Base-by-base conservation (phyloP, 2,113 vertebrate species). In the Corvus hawaiiensis region DNA sequence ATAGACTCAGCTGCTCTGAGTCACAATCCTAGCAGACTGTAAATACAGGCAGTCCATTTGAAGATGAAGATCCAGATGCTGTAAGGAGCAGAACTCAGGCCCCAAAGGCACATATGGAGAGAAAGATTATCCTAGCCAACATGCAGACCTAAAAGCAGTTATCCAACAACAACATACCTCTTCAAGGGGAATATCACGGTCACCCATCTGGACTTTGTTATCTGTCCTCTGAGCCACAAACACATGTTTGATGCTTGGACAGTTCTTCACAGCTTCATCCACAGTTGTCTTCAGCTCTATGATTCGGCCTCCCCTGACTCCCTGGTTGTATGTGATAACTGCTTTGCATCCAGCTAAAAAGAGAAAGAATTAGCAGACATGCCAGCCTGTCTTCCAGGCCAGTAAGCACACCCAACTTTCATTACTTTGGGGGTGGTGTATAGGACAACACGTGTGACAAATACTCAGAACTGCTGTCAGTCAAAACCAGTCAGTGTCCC, bases 281-380 rank as follows among this genome's bases (percentile, higher is more conserved):
- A 99, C 99, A 0, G 98, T 98, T 10, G 89, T 94, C 96, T 99
- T 99, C 73, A 99, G 97, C 63, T 98, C 96, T 49, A 98, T 82
- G 75, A 97, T 67, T 1, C 98, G 98, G 11, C 99, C 99, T 46
- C 98, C 99, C 54, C 99, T 97, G 81, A 99, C 95, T 12, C 97
- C 98, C 93, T 99, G 98, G 94, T 99, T 99, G 95, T 98, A 98
- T 46, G 99, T 99, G 95, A 99, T 97, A 79, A 99, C 97, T 46
- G 98, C 99, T 97, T 98, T 99, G 97, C 99, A 99, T 94, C 97
- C 97, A 91, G 99, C 99, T 99, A 94, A 64, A 96, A 78, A 94
- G 17, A 64, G 54, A 97, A 82, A 90, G 61, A 93, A 96, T 52
- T 66, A 79, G 49, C 56, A 79, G 78, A 73, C 62, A 30, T 37